These are phyloP conservation scores for Ceryle rudis DNA, from an alignment of 2,797 vertebrate species.

Conservation along the genomic window DNA sequence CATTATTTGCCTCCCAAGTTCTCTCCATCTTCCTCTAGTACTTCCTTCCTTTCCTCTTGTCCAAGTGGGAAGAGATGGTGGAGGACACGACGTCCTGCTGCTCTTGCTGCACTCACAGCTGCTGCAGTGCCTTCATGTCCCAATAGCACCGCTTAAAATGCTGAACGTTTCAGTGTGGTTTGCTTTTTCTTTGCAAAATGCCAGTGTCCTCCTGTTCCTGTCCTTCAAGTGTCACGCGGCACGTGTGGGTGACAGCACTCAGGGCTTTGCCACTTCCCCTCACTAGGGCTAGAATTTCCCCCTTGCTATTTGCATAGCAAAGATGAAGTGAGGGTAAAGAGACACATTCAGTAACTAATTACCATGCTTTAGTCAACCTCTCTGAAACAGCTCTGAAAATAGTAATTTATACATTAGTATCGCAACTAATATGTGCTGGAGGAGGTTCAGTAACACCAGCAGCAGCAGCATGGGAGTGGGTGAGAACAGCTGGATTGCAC, in stretches of 20 bases:
- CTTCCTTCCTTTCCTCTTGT: not conserved
- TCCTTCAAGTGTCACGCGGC: not conserved
- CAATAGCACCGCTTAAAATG: not conserved
- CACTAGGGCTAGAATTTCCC: not conserved
- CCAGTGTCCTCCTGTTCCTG: not conserved
- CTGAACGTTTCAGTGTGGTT: not conserved
- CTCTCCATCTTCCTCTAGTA: not conserved
- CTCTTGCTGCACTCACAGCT: not conserved
- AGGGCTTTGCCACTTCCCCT: not conserved
- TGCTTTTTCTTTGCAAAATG: not conserved
- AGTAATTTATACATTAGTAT: not conserved
- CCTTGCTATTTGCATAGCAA: conserved; percentile 20
- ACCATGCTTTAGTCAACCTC: not conserved
- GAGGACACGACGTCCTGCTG: not conserved
- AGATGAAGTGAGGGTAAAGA: not conserved
- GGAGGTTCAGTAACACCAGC: not conserved
- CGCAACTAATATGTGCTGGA: accelerated
- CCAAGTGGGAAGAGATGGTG: not conserved
- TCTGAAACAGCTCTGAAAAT: not conserved
- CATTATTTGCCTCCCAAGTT: not conserved
- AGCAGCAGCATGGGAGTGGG: not conserved
- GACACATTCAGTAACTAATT: not conserved
- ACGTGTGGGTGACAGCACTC: not conserved
- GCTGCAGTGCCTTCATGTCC: not conserved
- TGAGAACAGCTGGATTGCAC: not conserved